phyloP scores from a whole-genome alignment of 30 jellyfish, hydroid and myxozoan genomes.

The Sanderia malayensis region DNA sequence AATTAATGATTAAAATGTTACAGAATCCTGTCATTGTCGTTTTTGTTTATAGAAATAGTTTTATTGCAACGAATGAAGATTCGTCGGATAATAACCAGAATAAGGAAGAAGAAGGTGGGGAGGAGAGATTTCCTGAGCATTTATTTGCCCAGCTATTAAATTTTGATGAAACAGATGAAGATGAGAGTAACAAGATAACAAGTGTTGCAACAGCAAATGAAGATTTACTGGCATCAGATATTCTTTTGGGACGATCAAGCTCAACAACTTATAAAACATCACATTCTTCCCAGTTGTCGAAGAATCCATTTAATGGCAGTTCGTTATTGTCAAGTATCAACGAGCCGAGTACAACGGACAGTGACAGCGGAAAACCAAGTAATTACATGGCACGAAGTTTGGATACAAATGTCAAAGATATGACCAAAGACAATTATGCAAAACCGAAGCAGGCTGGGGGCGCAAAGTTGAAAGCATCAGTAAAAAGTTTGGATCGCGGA shows the following conservation, averaged over 20 bases:
- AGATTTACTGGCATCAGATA: constrained; percentile 20
- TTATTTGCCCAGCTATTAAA: constrained; percentile 45
- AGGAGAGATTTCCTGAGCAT: constrained; percentile 58
- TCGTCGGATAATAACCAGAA: constrained; percentile 10
- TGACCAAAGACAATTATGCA: neutral
- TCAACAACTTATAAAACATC: constrained; percentile 57
- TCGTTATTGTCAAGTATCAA: constrained; percentile 36
- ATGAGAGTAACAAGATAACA: constrained; percentile 16
- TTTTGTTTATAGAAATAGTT: constrained; percentile 30
- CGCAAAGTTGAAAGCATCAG: neutral
- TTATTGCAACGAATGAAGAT: constrained; percentile 31
- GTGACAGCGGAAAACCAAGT: constrained; percentile 25
- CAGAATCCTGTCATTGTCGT: too few relatives aligned
- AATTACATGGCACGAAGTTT: constrained; percentile 13
- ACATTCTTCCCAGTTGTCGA: constrained; percentile 48
- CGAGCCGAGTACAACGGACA: constrained; percentile 39
- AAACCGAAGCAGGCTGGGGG: too few relatives aligned
- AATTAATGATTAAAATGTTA: too few relatives aligned
- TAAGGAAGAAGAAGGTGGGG: constrained; percentile 43
- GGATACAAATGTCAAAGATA: neutral
- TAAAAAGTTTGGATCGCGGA: neutral
- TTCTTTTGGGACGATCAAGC: constrained; percentile 46
- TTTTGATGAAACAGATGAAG: constrained; percentile 54
- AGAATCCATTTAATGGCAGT: constrained; percentile 20
- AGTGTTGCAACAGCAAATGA: constrained; percentile 8